Percentiles rank a stretch among this genome's conserved stretches.
phyloP scores from a whole-genome alignment of 2,113 vertebrate species.

The Mellivora capensis region DNA sequence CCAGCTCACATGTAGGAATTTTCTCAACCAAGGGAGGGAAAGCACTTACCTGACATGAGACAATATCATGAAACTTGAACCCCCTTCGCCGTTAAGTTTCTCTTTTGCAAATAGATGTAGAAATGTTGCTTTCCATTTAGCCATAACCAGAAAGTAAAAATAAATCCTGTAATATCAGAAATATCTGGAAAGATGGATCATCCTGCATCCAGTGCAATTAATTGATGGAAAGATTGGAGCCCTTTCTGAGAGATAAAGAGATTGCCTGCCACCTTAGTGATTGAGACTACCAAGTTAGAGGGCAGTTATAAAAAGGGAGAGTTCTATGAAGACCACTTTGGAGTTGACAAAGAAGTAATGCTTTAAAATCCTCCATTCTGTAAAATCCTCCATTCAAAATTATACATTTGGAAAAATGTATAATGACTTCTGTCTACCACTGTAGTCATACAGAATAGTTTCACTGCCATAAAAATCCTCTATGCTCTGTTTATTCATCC shows the following conservation, averaged over 20 bases:
- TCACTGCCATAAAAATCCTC: background rate
- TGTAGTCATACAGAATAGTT: background rate
- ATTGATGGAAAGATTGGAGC: background rate
- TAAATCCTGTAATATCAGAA: background rate
- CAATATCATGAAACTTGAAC: background rate
- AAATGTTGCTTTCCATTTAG: constrained; percentile 6
- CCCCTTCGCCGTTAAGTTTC: background rate
- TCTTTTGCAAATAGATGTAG: background rate
- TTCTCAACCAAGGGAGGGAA: background rate
- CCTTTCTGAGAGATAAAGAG: background rate
- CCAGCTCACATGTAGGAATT: background rate
- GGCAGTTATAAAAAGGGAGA: background rate
- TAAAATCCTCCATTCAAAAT: background rate
- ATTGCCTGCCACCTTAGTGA: background rate
- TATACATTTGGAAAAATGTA: background rate
- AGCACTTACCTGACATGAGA: background rate
- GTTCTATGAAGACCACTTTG: background rate
- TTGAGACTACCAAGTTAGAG: background rate
- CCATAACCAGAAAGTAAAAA: background rate
- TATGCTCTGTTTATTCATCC: background rate
- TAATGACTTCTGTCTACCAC: background rate
- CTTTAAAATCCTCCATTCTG: background rate
- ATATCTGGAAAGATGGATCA: background rate
- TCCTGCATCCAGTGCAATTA: background rate
- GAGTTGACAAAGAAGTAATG: background rate